Conservation (phyloP, 2,113 vertebrate genomes). For the Solenodon paradoxus region DNA sequence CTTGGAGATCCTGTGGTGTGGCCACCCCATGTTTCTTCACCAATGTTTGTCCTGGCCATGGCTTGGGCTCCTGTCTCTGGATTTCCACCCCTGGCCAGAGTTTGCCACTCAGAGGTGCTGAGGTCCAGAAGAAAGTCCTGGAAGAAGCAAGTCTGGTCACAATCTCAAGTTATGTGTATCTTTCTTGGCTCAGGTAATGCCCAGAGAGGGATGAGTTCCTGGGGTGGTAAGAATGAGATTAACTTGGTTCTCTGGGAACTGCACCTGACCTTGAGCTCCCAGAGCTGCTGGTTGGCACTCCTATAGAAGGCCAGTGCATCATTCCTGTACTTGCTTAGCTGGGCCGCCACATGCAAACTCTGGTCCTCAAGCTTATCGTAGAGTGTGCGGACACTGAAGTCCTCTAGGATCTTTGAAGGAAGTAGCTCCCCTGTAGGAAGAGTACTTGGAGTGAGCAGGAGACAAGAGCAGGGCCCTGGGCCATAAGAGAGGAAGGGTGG, state of each 20-base stretch:
- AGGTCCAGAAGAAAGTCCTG: slow-evolving; percentile 86
- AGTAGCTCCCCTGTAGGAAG: slow-evolving; percentile 74
- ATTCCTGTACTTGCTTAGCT: slow-evolving; percentile 89
- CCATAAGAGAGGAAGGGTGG: neutral
- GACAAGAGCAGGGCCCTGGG: accelerated
- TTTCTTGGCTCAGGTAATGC: neutral
- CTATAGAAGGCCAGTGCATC: slow-evolving; percentile 89
- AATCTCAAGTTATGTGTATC: neutral
- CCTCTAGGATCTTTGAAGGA: slow-evolving; percentile 83
- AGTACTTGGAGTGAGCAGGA: neutral
- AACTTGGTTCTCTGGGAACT: neutral
- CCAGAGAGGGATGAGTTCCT: neutral
- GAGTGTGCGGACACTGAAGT: slow-evolving; percentile 92
- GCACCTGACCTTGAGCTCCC: slow-evolving; percentile 84
- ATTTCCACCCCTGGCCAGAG: slow-evolving; percentile 68
- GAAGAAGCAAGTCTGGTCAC: neutral
- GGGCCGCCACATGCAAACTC: slow-evolving; percentile 91
- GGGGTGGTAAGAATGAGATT: accelerated
- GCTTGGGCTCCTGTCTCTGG: neutral
- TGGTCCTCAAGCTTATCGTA: slow-evolving; percentile 96
- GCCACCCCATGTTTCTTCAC: neutral
- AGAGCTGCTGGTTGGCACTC: slow-evolving; percentile 85
- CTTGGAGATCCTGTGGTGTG: neutral
- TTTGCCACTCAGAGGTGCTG: slow-evolving; percentile 75
- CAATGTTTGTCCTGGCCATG: neutral